Evolutionary conservation across 2,797 vertebrate species (phyloP).

Genomic region (Pogonophryne albipinna): DNA sequence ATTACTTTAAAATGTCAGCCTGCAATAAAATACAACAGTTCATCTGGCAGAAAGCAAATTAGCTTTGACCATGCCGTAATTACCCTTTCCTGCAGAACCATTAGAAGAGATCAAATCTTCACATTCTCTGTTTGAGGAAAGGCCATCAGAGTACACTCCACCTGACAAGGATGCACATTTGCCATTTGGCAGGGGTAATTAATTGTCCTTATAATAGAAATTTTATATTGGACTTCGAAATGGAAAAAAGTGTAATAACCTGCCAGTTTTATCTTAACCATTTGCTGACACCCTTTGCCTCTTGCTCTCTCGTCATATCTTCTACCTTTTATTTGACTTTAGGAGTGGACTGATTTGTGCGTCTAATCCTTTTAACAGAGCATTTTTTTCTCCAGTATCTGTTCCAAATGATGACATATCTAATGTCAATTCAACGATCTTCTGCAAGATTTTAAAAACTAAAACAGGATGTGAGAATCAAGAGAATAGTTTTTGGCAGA

Average conservation of each 20-base stretch:
- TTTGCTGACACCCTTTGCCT: conserved; percentile 83
- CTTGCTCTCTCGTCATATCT: conserved; percentile 57
- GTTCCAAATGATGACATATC: conserved; percentile 19
- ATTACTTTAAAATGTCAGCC: conserved; percentile 99
- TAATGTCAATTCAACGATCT: conserved; percentile 19
- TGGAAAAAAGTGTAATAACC: conserved; percentile 98
- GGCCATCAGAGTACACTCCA: conserved; percentile 99
- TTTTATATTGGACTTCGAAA: conserved; percentile 99
- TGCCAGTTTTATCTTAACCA: conserved; percentile 96
- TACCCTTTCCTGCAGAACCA: conserved; percentile 99
- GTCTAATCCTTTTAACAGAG: conserved; percentile 38
- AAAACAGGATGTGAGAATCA: not conserved
- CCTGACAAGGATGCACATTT: conserved; percentile 99
- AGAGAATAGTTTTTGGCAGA: not conserved
- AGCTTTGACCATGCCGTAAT: conserved; percentile 99
- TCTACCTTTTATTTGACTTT: conserved; percentile 59
- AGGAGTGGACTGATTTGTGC: conserved; percentile 57
- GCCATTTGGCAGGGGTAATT: conserved; percentile 99
- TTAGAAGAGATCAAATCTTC: conserved; percentile 99
- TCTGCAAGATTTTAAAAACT: conserved; percentile 20
- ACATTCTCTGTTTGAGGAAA: conserved; percentile 99
- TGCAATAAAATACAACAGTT: conserved; percentile 99
- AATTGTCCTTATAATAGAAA: conserved; percentile 99
- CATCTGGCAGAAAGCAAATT: conserved; percentile 99
- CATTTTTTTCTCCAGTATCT: conserved; percentile 24